These are phyloP conservation scores for Tangara arthus DNA, from an alignment of 2,797 vertebrate species.

Conservation along the genomic window DNA sequence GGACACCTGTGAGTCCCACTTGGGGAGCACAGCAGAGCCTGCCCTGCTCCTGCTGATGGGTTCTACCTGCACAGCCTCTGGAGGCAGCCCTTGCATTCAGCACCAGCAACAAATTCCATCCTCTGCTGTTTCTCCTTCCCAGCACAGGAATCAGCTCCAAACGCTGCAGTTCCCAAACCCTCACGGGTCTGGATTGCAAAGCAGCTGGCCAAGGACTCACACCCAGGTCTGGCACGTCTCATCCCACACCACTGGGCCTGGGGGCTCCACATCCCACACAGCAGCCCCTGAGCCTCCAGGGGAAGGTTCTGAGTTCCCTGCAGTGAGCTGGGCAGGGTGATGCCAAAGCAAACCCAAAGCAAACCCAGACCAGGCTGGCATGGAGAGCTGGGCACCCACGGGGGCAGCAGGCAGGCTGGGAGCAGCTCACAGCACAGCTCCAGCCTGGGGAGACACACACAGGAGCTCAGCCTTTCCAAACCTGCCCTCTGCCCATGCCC, in stretches of 20 bases:
- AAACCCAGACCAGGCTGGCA: not conserved
- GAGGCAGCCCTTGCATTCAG: not conserved
- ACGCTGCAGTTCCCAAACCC: not conserved
- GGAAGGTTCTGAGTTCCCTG: not conserved
- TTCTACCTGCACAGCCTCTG: not conserved
- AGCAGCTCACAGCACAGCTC: not conserved
- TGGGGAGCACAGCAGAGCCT: not conserved
- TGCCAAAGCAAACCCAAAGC: not conserved
- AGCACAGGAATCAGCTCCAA: not conserved
- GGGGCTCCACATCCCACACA: not conserved
- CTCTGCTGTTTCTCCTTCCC: not conserved
- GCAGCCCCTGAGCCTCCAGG: not conserved
- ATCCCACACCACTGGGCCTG: not conserved
- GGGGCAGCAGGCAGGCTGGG: not conserved
- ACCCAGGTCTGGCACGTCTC: not conserved
- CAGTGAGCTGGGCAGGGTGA: not conserved
- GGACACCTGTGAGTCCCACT: rapidly evolving
- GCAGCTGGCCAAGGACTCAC: not conserved
- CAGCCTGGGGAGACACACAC: not conserved
- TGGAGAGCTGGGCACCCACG: not conserved
- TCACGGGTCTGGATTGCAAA: not conserved
- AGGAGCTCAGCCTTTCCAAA: not conserved
- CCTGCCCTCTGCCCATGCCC: not conserved
- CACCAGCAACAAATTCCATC: rapidly evolving
- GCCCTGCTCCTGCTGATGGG: not conserved